Evolutionary conservation across 2,888 invertebrate species (phyloP), one percentile per base, ranked within the genome.

Genomic region (Pegoplata infirma): DNA sequence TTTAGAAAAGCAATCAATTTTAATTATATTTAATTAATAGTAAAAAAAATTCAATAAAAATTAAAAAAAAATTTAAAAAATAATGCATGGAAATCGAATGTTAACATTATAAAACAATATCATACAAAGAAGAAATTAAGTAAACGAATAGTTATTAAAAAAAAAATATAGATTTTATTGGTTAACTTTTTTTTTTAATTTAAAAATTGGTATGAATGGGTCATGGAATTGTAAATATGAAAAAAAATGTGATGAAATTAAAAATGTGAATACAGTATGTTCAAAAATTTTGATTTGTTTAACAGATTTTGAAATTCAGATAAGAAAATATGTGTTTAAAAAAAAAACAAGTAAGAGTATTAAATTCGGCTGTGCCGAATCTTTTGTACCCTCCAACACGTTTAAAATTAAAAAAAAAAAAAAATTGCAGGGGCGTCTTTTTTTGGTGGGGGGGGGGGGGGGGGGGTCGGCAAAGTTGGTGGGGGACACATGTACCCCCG

Each of bases 81-180:
- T 44, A 8, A 44, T 69, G 72, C 73, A 78, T 80, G 73, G 81
- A 76, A 82, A 81, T 80, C 80, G 77, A 81, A 82, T 75, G 82
- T 82, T 82, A 81, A 81, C 82, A 82, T 80, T 74, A 81, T 32
- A 73, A 80, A 77, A 79, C 78, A 80, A 81, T 81, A 80, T 69
- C 76, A 76, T 73, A 73, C 44, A 55, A 56, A 72, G 7, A 67
- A 71, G 21, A 76, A 78, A 49, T 53, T 58, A 58, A 36, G 16
- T 44, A 59, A 77, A 69, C 55, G 46, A 77, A 74, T 55, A 66
- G 23, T 61, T n/a, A 40, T 61, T 55, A 40, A 53, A 58, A n/a
- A n/a, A 19, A 40, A 19, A 40, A 25, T 47, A 10, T 1, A 16
- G 14, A 32, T 23, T 21, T 28, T 71, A 36, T 46, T 14, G 16